Evolutionary conservation across 2,113 vertebrate genomes (phyloP), one percentile per base, ranked within the genome.

Genomic region (Spilogale gracilis): DNA sequence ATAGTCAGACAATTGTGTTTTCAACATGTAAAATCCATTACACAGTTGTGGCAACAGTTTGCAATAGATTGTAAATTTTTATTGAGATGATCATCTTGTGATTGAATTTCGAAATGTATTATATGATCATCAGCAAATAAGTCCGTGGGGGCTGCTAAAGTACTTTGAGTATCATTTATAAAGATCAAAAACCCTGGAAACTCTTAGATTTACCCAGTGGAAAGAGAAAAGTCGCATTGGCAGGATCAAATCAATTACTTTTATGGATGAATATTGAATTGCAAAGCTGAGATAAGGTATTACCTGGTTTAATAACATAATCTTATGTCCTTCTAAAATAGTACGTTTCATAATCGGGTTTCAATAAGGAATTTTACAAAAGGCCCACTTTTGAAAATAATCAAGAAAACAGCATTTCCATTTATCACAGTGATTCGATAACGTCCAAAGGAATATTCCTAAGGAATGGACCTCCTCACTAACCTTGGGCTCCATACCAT

Each of bases 41-140:
- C 45, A 63, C 10, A 76, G 97, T 50, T 9, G 0, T 69, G 89
- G 96, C 92, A 93, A 97, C 92, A 87, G 79, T 96, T 95, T 93
- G 95, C 88, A 95, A 95, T 97, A 98, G 96, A 96, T 32, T 74
- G 95, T 98, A 98, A 97, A 97, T 97, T 97, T 98, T 98, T 98
- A 98, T 97, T 97, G 98, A 97, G 96, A 97, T 84, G 95, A 98
- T 98, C 96, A 95, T 97, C 95, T 96, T 91, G 45, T 0, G 7
- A 98, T 95, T 98, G 97, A 98, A 98, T 98, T 98, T 97, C 94
- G 96, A 98, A 98, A 96, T 96, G 86, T 86, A 96, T 98, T 97
- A 97, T 84, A 92, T 76, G 93, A 97, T 96, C 96, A 98, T 92
- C 94, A 97, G 95, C 91, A 98, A 92, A 56, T 93, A 97, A 91